These are phyloP conservation scores for Trachelipus rathkii DNA, from an alignment of 1,140 invertebrate species.

Conservation along the genomic window DNA sequence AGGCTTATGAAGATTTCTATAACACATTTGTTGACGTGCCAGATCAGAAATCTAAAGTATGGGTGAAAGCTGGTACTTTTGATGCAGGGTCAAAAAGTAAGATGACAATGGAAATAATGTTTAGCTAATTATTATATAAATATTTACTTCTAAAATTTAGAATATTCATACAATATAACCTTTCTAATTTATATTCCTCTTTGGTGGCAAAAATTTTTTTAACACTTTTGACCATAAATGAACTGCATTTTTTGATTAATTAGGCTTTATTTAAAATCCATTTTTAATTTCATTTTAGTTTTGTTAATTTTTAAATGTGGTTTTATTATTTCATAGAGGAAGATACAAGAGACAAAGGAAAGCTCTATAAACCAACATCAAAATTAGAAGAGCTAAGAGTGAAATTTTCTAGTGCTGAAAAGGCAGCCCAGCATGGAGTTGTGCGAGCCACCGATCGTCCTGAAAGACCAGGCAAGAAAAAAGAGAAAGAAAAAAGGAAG, in stretches of 20 bases:
- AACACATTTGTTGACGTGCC: slow-evolving; percentile 90
- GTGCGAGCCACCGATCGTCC: slow-evolving; percentile 47
- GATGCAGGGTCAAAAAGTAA: slow-evolving; percentile 88
- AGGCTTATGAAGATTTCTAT: slow-evolving; percentile 87
- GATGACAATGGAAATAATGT: slow-evolving; percentile 45
- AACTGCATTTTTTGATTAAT: too few species aligned
- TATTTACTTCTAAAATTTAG: slow-evolving; percentile 22
- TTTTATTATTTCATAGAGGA: slow-evolving; percentile 67
- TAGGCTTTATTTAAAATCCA: too few species aligned
- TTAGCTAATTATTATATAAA: slow-evolving; percentile 14
- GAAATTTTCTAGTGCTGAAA: slow-evolving; percentile 61
- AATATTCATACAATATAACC: slow-evolving; percentile 1
- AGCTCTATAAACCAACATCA: slow-evolving; percentile 88
- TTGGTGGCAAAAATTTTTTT: not conserved
- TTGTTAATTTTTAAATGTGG: too few species aligned
- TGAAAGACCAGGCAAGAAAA: slow-evolving; percentile 70
- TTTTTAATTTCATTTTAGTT: too few species aligned
- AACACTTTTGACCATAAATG: not conserved
- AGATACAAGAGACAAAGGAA: slow-evolving; percentile 81
- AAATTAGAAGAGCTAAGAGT: slow-evolving; percentile 62
- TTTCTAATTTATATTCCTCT: not conserved
- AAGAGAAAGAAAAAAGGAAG: slow-evolving; percentile 81
- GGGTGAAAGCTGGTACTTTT: slow-evolving; percentile 94
- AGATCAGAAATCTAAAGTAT: slow-evolving; percentile 72
- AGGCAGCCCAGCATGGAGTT: slow-evolving; percentile 64